phyloP scores from a whole-genome alignment of 2,888 invertebrate species.

The Pterostichus niger region DNA sequence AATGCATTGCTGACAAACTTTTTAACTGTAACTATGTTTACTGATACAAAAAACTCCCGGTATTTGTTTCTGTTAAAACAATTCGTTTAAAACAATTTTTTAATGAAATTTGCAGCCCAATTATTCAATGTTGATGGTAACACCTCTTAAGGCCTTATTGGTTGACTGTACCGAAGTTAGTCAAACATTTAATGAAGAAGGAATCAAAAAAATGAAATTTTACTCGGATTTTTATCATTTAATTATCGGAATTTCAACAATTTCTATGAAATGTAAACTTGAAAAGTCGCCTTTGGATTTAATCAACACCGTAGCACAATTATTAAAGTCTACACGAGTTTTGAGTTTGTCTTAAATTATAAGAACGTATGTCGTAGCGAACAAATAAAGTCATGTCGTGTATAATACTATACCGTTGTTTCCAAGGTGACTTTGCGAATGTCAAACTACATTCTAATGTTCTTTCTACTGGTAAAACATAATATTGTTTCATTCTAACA shows the following conservation, averaged over 20 bases:
- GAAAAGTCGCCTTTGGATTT: conserved; percentile 80
- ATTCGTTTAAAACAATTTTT: background rate
- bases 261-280: conserved; percentile 80
- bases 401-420: conserved; percentile 7
- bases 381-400: conserved; percentile 28
- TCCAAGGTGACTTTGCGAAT: conserved; percentile 51
- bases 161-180: conserved; percentile 89
- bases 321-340: conserved; percentile 82
- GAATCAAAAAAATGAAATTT: conserved; percentile 78
- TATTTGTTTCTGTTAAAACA: background rate
- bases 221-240: conserved; percentile 87
- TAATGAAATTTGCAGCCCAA: conserved; percentile 9
- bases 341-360: conserved; percentile 81
- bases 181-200: conserved; percentile 81
- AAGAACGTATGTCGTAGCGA: conserved; percentile 38
- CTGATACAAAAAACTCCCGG: too few relatives aligned
- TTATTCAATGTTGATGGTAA: conserved; percentile 80
- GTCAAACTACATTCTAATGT: background rate
- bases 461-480: background rate
- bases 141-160: conserved; percentile 83
- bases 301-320: conserved; percentile 81
- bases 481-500: conserved; percentile 1
- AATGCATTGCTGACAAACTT: too few relatives aligned
- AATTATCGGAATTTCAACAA: conserved; percentile 82
- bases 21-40: too few relatives aligned